Percentiles rank a stretch among this genome's conserved stretches.
Evolutionary conservation across 2,113 vertebrate species (phyloP).

Genomic region (Hippotragus niger): DNA sequence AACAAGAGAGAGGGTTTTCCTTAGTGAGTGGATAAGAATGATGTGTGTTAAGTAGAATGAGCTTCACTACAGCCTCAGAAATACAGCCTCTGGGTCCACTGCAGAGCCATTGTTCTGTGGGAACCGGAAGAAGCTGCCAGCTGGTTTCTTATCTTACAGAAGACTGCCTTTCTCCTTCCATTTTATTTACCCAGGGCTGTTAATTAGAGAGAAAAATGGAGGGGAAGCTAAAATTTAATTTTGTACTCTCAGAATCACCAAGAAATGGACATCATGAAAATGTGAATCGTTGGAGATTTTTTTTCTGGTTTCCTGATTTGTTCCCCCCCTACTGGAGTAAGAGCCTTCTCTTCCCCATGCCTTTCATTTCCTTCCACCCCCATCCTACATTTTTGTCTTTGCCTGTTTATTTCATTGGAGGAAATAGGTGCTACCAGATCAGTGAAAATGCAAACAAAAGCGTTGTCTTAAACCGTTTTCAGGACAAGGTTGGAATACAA

Average conservation of each 20-base stretch:
- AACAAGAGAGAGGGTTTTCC: neutral
- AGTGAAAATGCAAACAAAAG: neutral
- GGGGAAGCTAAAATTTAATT: neutral
- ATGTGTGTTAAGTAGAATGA: fast-evolving
- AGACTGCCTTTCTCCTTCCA: neutral
- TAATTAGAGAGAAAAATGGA: neutral
- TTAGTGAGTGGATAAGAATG: neutral
- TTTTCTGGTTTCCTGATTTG: neutral
- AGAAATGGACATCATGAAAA: neutral
- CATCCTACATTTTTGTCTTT: neutral
- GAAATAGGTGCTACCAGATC: neutral
- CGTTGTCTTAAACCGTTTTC: neutral
- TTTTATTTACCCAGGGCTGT: neutral
- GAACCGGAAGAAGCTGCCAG: no score
- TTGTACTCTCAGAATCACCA: neutral
- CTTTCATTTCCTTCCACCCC: neutral
- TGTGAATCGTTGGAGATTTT: neutral
- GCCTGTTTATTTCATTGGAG: neutral
- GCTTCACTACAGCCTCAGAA: neutral
- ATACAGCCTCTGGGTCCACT: fast-evolving
- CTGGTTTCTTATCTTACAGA: neutral
- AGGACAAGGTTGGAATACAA: neutral
- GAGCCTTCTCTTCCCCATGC: neutral
- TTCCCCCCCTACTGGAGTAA: neutral
- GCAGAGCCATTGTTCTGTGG: fast-evolving